Evolutionary conservation across 1,140 invertebrate genomes (phyloP).

Genomic region (Grapholita molesta): DNA sequence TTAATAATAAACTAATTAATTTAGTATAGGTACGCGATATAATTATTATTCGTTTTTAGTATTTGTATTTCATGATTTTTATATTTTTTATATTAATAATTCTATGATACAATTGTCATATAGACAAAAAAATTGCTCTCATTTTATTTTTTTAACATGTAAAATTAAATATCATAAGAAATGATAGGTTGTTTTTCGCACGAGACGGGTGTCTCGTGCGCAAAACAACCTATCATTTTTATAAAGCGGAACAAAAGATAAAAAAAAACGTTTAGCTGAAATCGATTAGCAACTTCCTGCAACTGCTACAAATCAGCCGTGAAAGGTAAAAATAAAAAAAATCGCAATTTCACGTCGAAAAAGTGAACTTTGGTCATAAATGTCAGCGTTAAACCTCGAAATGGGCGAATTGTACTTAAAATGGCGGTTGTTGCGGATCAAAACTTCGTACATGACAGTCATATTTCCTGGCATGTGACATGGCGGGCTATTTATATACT

Average conservation of each 20-base stretch:
- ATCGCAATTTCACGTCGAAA: background rate
- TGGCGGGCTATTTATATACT: background rate
- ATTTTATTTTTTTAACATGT: too few relatives aligned
- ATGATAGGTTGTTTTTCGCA: too few relatives aligned
- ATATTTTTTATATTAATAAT: too few relatives aligned
- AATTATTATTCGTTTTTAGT: too few relatives aligned
- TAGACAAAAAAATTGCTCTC: too few relatives aligned
- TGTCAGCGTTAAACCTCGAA: constrained; percentile 11
- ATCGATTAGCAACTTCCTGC: background rate
- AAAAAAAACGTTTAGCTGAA: background rate
- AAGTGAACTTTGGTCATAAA: constrained; percentile 10
- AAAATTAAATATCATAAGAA: too few relatives aligned
- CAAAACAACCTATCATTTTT: too few relatives aligned
- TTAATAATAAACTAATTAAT: too few relatives aligned
- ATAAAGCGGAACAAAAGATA: background rate
- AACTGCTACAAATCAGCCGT: background rate
- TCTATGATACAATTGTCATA: too few relatives aligned
- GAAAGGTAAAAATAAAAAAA: constrained; percentile 4
- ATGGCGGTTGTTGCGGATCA: background rate
- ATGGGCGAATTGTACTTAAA: constrained; percentile 10
- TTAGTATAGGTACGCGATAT: too few relatives aligned
- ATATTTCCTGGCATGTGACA: background rate
- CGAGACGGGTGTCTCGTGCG: too few relatives aligned
- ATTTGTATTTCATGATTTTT: too few relatives aligned
- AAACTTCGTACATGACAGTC: background rate